Conservation (phyloP, 2,797 vertebrate species). For the Odontamblyopus rebecca region DNA sequence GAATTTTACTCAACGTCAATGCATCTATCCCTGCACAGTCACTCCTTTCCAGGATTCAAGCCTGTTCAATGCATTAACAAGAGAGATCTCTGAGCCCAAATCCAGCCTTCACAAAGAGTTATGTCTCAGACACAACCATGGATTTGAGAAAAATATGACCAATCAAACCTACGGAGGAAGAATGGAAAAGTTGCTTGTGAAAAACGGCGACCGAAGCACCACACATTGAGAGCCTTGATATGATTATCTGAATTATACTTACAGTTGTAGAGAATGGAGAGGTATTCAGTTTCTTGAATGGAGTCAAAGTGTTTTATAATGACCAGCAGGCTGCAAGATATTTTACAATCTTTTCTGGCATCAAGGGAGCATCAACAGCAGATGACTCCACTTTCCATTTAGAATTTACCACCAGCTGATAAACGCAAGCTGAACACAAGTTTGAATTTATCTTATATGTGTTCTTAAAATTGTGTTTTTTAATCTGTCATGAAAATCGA, state of each 20-base stretch:
- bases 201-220: conserved; percentile 43
- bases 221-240: conserved; percentile 18
- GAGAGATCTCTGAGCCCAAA: conserved; percentile 67
- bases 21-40: background rate
- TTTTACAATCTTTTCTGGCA: conserved; percentile 22
- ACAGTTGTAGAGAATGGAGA: conserved; percentile 10
- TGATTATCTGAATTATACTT: conserved; percentile 46
- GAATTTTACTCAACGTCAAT: background rate
- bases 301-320: conserved; percentile 23
- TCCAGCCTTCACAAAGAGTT: conserved; percentile 71
- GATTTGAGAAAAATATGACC: conserved; percentile 27
- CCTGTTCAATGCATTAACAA: conserved; percentile 66
- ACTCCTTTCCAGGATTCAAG: conserved; percentile 19
- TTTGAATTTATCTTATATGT: too few species aligned
- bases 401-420: conserved; percentile 15
- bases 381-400: conserved; percentile 1
- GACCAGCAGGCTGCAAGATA: background rate
- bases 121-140: conserved; percentile 47
- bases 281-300: conserved; percentile 6
- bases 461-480: background rate
- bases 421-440: background rate
- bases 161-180: conserved; percentile 60
- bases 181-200: conserved; percentile 12
- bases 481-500: background rate
- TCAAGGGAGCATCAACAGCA: conserved; percentile 17